phyloP scores from a whole-genome alignment of 2,888 invertebrate genomes.

The Tineola bisselliella region DNA sequence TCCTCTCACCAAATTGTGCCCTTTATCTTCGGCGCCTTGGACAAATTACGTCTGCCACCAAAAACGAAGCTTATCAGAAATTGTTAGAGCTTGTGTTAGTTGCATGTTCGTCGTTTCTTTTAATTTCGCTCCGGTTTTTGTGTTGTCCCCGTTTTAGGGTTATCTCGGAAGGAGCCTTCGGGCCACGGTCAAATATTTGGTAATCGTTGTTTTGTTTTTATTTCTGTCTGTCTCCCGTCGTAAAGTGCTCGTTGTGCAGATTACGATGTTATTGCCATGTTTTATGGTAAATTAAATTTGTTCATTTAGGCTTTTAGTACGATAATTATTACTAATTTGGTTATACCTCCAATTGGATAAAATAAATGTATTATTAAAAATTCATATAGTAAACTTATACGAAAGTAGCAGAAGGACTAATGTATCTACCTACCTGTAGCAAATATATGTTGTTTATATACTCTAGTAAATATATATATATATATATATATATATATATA shows the following conservation, averaged over 20 bases:
- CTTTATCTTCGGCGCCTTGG: slow-evolving; percentile 65
- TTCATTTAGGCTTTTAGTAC: too few relatives aligned
- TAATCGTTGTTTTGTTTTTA: slow-evolving; percentile 18
- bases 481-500: too few relatives aligned
- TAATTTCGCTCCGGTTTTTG: slow-evolving; percentile 61
- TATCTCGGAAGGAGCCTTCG: slow-evolving; percentile 41
- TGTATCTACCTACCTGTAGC: too few relatives aligned
- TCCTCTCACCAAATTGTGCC: slow-evolving; percentile 39
- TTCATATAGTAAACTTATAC: too few relatives aligned
- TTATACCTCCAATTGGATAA: too few relatives aligned
- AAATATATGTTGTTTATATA: too few relatives aligned
- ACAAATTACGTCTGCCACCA: slow-evolving; percentile 58
- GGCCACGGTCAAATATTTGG: slow-evolving; percentile 24
- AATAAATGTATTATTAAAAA: too few relatives aligned
- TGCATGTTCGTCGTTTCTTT: slow-evolving; percentile 59
- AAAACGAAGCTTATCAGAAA: slow-evolving; percentile 5
- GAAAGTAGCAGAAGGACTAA: too few relatives aligned
- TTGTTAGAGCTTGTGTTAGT: slow-evolving; percentile 51
- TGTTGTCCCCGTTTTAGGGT: slow-evolving; percentile 50
- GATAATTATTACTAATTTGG: too few relatives aligned
- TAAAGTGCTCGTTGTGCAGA: slow-evolving; percentile 12
- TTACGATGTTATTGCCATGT: not conserved
- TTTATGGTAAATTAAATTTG: not conserved
- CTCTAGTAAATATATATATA: too few relatives aligned
- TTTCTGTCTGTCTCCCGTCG: slow-evolving; percentile 17